phyloP scores from a whole-genome alignment of 2,888 invertebrate species.

The Agrochola circellaris region DNA sequence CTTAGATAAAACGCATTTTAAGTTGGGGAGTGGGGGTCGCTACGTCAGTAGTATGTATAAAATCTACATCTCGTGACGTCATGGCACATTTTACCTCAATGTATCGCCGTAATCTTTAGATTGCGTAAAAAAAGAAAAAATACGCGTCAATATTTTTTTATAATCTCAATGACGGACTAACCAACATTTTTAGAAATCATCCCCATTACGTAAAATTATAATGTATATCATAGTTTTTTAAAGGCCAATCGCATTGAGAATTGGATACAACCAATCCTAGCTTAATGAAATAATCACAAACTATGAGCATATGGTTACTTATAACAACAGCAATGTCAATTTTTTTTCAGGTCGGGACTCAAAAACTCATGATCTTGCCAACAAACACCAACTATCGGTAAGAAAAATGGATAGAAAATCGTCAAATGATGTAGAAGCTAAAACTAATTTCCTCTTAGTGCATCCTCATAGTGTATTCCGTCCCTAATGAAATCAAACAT shows the following conservation, averaged over 20 bases:
- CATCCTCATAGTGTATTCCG: conserved; percentile 10
- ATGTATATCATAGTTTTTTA: neutral
- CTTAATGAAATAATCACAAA: neutral
- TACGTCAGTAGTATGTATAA: too few species aligned
- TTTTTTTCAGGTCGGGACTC: neutral
- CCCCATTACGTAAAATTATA: neutral
- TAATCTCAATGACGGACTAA: too few species aligned
- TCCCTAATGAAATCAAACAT: conserved; percentile 36
- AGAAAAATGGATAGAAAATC: neutral
- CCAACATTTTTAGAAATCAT: too few species aligned
- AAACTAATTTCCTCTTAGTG: neutral
- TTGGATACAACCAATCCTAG: neutral
- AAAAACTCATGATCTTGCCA: neutral
- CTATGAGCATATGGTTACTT: neutral
- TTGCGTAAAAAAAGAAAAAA: too few species aligned
- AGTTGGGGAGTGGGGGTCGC: too few species aligned
- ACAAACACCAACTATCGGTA: neutral
- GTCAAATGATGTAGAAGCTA: neutral
- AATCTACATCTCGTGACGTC: too few species aligned
- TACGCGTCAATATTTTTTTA: too few species aligned
- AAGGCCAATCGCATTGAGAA: neutral
- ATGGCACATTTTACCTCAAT: too few species aligned
- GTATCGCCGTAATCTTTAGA: too few species aligned
- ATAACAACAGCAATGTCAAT: neutral
- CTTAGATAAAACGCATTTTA: too few species aligned